Evolutionary conservation across 1,140 invertebrate genomes (phyloP), one percentile per base, ranked within the genome.

Genomic region (Dreissena polymorpha): DNA sequence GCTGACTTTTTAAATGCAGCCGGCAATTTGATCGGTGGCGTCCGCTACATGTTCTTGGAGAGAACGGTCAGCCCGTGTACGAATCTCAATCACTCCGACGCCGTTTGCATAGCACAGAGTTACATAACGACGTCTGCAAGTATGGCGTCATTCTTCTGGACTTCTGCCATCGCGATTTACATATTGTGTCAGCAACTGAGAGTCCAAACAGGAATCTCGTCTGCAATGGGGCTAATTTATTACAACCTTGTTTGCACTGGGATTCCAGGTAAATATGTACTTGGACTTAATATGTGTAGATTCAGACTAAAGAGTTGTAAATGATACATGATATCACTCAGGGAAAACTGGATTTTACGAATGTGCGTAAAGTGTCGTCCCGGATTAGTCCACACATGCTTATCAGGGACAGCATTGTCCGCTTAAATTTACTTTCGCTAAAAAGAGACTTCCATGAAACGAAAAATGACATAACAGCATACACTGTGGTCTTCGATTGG

Each of bases 141-240:
- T 23, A 85, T 85, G 51, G 71, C 81, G 10, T 85, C 84, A 14
- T 85, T 84, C 72, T 80, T 74, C 51, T 87, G 84, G 84, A 83
- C 84, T 0, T 12, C 74, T 49, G 72, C 83, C 0, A 87, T 85
- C 50, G 84, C 77, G 12, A 6, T 83, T 2, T 75, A 87, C 64
- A 64, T 87, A 5, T 77, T 84, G 8, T 10, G 73, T 18, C 51
- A 67, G 12, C 67, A 82, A 18, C 12, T 50, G 10, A n/a, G 23
- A 55, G 23, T 27, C 7, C 25, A 29, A 71, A 0, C 67, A 27
- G 82, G 69, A 7, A 67, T 51, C 14, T 57, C 67, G 18, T 55
- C 65, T 14, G 25, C 65, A 64, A 60, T 50, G 55, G 64, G 68
- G 55, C 10, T 72, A 68, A n/a, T 76, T n/a, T 39, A 71, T 12